phyloP scores from a whole-genome alignment of 2,797 vertebrate species.

The Pseudomugil gertrudae region DNA sequence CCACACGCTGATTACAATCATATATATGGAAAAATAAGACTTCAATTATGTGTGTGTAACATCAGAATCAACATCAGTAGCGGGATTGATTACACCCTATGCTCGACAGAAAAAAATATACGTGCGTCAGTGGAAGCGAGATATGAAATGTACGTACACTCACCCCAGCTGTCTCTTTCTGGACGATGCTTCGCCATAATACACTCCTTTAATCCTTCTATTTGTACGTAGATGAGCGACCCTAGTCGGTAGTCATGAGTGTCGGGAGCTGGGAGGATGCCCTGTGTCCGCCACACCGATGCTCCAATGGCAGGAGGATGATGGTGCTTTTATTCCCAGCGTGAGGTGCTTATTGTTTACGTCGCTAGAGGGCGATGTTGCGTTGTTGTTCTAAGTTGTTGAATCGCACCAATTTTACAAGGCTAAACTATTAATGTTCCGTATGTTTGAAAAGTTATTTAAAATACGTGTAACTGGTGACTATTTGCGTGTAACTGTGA shows the following conservation, averaged over 20 bases:
- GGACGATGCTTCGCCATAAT: constrained; percentile 85
- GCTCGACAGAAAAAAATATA: constrained; percentile 22
- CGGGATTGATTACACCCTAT: constrained; percentile 53
- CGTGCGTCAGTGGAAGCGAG: constrained; percentile 35
- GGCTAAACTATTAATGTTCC: background rate
- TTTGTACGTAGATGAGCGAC: constrained; percentile 42
- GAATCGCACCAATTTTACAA: background rate
- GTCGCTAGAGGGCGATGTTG: constrained; percentile 60
- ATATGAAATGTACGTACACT: constrained; percentile 75
- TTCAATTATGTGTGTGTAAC: constrained; percentile 14
- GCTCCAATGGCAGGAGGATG: constrained; percentile 73
- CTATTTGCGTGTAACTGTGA: background rate
- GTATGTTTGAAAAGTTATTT: background rate
- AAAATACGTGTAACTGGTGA: background rate
- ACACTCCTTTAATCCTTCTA: constrained; percentile 45
- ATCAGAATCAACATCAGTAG: constrained; percentile 50
- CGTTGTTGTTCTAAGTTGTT: constrained; percentile 1
- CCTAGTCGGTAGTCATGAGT: constrained; percentile 75
- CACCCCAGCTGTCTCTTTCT: constrained; percentile 90
- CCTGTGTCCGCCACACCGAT: constrained; percentile 62
- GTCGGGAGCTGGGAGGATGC: constrained; percentile 67
- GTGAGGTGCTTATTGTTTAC: background rate
- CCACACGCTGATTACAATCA: background rate
- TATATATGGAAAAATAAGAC: constrained; percentile 27
- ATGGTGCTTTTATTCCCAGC: constrained; percentile 73